Evolutionary conservation across 1,140 invertebrate species (phyloP), one percentile per base, ranked within the genome.

Genomic region (Bicyclus anynana): DNA sequence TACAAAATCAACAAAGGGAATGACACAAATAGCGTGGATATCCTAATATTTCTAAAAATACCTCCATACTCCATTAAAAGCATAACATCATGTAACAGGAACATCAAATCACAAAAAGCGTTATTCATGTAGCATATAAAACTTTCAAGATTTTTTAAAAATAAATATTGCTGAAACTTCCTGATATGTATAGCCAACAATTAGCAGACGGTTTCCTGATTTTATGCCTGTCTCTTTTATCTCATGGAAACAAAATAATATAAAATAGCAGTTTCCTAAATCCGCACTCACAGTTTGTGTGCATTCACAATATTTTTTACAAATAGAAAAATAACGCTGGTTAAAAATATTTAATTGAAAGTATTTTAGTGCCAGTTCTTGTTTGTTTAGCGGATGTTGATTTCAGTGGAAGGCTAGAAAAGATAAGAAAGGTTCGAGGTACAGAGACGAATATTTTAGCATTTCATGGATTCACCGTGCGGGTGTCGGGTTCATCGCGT

Each of bases 131-230:
- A 17, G 12, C 13, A 40, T 16, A 40, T 40, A 40, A 40, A 40
- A 40, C 37, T 40, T 40, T 40, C 37, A 17, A 17, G 37, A 40
- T 17, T 40, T 40, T 40, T 40, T 55, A 14, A 21, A 27, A 52
- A n/a, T n/a, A n/a, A n/a, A n/a, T n/a, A n/a, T n/a, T 46, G 42
- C 23, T 49, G 62, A 70, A 69, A 74, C 63, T 65, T 75, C 66
- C 65, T 72, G 17, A 51, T 14, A 76, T 78, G 76, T 74, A 74
- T 76, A 62, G 67, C 69, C 48, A 66, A 67, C 69, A 76, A 80
- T 77, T 74, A 68, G 60, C 62, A 44, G 29, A 44, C 17, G 44
- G 58, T 67, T 84, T 81, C 74, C 75, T n/a, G 75, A 62, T 65
- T 80, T 49, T 47, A 57, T 73, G 62, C 54, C 59, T 60, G 63